Base-by-base conservation (phyloP, 2,888 invertebrate species). In the Parthenolecanium corni region DNA sequence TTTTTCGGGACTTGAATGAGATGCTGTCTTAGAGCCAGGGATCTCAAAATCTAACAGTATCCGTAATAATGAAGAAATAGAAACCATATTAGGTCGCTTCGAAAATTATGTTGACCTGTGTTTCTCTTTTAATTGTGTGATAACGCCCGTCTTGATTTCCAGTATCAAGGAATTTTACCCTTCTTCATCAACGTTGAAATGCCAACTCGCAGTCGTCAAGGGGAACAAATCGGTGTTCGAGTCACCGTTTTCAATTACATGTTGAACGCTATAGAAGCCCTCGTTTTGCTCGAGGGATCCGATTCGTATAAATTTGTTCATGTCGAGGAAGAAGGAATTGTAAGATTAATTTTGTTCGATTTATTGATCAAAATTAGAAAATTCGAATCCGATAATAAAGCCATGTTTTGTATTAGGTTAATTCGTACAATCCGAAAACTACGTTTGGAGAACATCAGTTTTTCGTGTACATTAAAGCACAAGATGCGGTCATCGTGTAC, bases 131-230 rank as follows among this genome's bases (percentile, higher is more conserved):
- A 44, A 47, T 20, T 20, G 20, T 47, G 6, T 3, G 21, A 52
- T 16, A 11, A 53, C 1, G 14, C 24, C 24, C 24, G 21, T 42
- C n/a, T 6, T 18, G 18, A 49, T 65, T 70, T 73, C 1, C 76
- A 88, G 81, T 94, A 93, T 73, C 83, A 87, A 24, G 93, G 91
- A 14, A 86, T 91, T 0, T 78, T 92, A 42, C 93, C 94, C 16
- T 93, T 96, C 81, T 95, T 88, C 76, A 93, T 95, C 69, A 89
- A 90, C 70, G 87, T 94, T 53, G 95, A 96, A 73, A 91, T 93
- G 77, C 94, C 95, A 0, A 80, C 79, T 0, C 76, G 77, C 36
- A 86, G 89, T 70, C 82, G 86, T 40, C 88, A 91, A 73, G 95
- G 95, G 3, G 95, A 96, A 75, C 94, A 95, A 75, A 81, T 96